Percentiles rank a stretch among this genome's conserved stretches.
phyloP scores from a whole-genome alignment of 2,888 invertebrate species.

The Hydropsyche betteni region DNA sequence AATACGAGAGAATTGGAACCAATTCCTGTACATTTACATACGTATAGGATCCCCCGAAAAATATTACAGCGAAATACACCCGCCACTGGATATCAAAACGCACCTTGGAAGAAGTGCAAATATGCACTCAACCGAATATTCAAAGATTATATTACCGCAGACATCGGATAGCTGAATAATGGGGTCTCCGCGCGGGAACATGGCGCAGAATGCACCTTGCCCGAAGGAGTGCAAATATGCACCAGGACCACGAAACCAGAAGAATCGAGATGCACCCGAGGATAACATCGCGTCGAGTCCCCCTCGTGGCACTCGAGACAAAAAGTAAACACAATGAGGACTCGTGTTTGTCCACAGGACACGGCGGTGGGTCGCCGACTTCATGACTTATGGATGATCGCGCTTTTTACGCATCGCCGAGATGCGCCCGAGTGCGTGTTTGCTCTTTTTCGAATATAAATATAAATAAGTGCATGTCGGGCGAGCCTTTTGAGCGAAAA shows the following conservation, averaged over 20 bases:
- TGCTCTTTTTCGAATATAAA: background rate
- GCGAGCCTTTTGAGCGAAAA: background rate
- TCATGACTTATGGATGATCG: conserved; percentile 27
- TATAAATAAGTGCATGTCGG: background rate
- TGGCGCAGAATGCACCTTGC: background rate
- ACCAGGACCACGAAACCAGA: background rate
- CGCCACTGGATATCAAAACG: no score
- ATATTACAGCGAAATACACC: no score
- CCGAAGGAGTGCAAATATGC: background rate
- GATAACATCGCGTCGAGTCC: background rate
- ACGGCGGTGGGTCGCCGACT: conserved; percentile 19
- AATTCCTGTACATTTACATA: no score
- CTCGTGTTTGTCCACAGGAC: background rate
- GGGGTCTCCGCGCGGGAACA: no score
- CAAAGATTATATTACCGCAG: no score
- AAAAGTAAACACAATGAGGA: conserved; percentile 23
- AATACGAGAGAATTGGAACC: no score
- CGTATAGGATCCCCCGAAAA: no score
- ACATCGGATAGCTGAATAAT: no score
- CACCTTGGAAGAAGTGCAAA: no score
- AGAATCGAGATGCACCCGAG: background rate
- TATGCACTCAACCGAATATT: no score
- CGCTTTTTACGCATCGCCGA: conserved; percentile 17
- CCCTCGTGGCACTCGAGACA: conserved; percentile 8
- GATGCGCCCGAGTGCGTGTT: background rate